Evolutionary conservation across 1,140 invertebrate genomes (phyloP).

Genomic region (Habropoda laboriosa): DNA sequence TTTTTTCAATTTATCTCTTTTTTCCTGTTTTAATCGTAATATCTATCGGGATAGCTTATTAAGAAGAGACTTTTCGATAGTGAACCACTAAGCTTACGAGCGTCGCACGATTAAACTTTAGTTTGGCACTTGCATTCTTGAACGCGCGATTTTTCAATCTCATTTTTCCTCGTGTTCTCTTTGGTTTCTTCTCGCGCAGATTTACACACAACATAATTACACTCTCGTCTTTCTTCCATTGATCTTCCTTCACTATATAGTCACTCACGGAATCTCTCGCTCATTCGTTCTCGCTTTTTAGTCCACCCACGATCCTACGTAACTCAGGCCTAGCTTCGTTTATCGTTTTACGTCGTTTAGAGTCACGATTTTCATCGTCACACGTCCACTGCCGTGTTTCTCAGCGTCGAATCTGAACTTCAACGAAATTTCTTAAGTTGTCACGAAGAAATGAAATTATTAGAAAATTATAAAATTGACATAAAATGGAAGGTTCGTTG

Average conservation of each 20-base stretch:
- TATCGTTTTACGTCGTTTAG: constrained; percentile 59
- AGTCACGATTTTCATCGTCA: constrained; percentile 8
- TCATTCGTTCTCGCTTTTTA: constrained; percentile 1
- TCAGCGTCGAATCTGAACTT: neutral
- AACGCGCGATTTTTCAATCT: neutral
- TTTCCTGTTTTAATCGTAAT: neutral
- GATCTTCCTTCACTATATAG: neutral
- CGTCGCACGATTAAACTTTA: constrained; percentile 47
- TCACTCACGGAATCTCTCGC: neutral
- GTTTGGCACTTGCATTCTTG: constrained; percentile 62
- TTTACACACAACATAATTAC: constrained; percentile 4
- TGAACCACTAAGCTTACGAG: constrained; percentile 32
- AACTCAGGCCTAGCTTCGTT: constrained; percentile 69
- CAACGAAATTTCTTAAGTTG: no score
- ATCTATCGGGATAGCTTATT: constrained; percentile 19
- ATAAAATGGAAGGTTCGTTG: no score
- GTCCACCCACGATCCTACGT: constrained; percentile 26
- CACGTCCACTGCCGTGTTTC: neutral
- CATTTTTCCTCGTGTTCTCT: neutral
- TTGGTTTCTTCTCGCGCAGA: neutral
- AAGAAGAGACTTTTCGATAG: constrained; percentile 36
- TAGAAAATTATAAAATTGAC: no score
- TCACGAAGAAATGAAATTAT: no score
- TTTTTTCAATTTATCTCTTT: no score
- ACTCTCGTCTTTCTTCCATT: neutral